Percentiles rank a stretch among this genome's conserved stretches.
Conservation (phyloP, 2,113 vertebrate species). For the Anguilla rostrata region DNA sequence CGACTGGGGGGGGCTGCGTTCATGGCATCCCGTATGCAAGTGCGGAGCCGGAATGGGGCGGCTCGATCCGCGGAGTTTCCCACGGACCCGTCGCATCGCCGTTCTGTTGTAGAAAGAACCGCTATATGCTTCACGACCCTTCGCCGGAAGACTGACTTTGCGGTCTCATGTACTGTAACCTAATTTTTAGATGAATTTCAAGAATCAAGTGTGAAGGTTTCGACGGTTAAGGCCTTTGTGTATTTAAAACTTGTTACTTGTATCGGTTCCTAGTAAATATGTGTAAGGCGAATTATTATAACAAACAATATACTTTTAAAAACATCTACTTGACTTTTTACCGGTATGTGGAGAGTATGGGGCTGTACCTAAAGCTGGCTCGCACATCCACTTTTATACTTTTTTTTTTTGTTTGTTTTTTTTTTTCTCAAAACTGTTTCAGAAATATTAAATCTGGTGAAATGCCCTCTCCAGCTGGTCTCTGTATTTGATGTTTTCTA, state of each 20-base stretch:
- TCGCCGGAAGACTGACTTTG: conserved; percentile 60
- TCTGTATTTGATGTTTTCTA: conserved; percentile 18
- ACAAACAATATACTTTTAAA: conserved; percentile 72
- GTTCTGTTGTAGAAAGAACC: neutral
- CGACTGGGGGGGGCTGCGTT: neutral
- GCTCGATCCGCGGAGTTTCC: neutral
- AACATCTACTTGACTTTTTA: conserved; percentile 75
- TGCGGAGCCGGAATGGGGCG: neutral
- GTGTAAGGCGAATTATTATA: conserved; percentile 57
- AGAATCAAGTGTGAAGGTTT: conserved; percentile 75
- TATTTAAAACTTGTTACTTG: conserved; percentile 85
- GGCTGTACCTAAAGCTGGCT: conserved; percentile 70
- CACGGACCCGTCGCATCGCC: neutral
- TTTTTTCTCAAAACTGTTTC: conserved; percentile 82
- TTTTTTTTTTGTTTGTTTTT: conserved; percentile 64
- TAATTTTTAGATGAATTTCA: neutral
- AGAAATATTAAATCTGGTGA: conserved; percentile 87
- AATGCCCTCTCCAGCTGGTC: conserved; percentile 51
- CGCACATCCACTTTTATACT: conserved; percentile 90
- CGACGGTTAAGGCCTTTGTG: conserved; percentile 59
- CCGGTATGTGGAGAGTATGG: conserved; percentile 44
- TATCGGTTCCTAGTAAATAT: conserved; percentile 75
- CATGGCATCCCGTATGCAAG: neutral
- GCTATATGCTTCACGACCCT: conserved; percentile 61
- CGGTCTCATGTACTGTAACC: conserved; percentile 67